Evolutionary conservation across 2,113 vertebrate species (phyloP), one percentile per base, ranked within the genome.

Genomic region (Tor tambroides): DNA sequence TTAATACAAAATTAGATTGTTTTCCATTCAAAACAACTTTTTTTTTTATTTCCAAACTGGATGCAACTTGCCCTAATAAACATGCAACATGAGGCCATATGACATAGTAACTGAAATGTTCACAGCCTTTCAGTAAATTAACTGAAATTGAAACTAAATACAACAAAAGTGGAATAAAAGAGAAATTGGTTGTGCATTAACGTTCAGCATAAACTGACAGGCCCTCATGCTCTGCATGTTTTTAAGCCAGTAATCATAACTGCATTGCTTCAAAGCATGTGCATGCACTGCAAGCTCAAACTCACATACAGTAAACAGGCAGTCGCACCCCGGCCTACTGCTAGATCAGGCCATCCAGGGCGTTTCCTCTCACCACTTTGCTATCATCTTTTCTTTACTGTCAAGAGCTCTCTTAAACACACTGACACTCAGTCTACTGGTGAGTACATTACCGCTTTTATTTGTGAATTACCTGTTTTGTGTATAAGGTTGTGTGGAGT

Each of bases 331-430:
- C 63, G 56, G 74, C 46, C 35, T 49, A 7, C 75, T 79, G 65
- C 38, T 3, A 65, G 69, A 46, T 46, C 28, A 49, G 67, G 85
- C 79, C 81, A 89, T 89, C 69, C 84, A 59, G 89, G 90, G 92
- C 87, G 92, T 90, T 88, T 86, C 63, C 89, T 91, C 49, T 91
- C 91, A 91, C 90, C 46, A 89, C 87, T 2, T 59, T 7, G 5
- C 0, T 65, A 89, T 32, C 51, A 59, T 59, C 46, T 74, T 35
- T 15, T 65, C n/a, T 4, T 41, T 49, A 26, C 41, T 72, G 15
- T 46, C 23, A 82, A 81, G 26, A 46, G 41, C 15, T 67, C 15
- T 28, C 38, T 82, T 7, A 76, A 46, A 65, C 59, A 81, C 23
- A 28, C n/a, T 21, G 54, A 77, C 46, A 38, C 26, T n/a, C 17